Base-by-base conservation (phyloP, 2,113 vertebrate species). In the Columba livia region DNA sequence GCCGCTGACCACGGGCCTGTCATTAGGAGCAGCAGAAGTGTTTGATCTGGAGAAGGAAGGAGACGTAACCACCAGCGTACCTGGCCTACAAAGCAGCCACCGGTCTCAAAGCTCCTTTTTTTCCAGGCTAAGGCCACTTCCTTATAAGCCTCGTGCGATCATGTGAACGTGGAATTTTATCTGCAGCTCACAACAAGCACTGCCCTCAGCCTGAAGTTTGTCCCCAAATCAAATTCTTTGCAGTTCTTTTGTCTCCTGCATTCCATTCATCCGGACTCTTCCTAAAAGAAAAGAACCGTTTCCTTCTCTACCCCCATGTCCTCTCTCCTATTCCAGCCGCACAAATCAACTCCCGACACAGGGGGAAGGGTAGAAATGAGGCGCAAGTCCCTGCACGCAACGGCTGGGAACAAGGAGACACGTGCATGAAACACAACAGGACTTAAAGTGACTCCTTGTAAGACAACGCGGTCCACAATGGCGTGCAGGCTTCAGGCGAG, bases 161-260 rank as follows among this genome's bases (percentile, higher is more conserved):
- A 92, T 90, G 86, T 93, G 85, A 93, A 89, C 83, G 11, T 71
- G 85, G 91, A 85, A 85, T 95, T 96, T 93, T 91, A 91, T 91
- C 87, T 89, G 73, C 84, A 79, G 89, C 85, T 93, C 85, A 54
- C 79, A 85, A 90, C 73, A 88, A 93, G 80, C 88, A 48, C 85
- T 79, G 71, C 89, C 83, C 65, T 91, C 86, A 74, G 89, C 88
- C 94, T 83, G 64, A 92, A 93, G 93, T 71, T 62, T 84, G 79
- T 77, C 61, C 70, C 80, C 86, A 83, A 57, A 88, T 77, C 90
- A 65, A 92, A 88, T 53, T 38, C 79, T 89, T 77, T 64, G 84
- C 80, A 50, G 28, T 62, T 80, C 95, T 64, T 95, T 93, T 93
- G 92, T 89, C 89, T 94, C 79, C 69, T 32, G 57, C 57, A 89